phyloP scores from a whole-genome alignment of 2,888 invertebrate species.

The Azorinus chamasolen region DNA sequence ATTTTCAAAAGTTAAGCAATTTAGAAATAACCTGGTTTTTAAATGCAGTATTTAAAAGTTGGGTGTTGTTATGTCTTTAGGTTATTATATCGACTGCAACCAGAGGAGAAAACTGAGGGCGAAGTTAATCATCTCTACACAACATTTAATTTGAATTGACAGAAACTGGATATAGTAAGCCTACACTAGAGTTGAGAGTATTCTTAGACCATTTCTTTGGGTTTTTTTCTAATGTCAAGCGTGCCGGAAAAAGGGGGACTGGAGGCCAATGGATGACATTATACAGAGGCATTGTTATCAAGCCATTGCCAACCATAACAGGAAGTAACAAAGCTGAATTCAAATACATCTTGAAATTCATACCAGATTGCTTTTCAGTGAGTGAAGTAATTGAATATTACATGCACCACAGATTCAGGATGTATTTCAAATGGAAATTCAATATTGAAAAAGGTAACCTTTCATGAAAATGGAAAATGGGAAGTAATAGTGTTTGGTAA shows the following conservation, averaged over 20 bases:
- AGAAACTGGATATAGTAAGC: slow-evolving; percentile 5
- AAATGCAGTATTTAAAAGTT: too few species aligned
- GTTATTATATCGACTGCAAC: slow-evolving; percentile 23
- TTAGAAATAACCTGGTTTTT: too few species aligned
- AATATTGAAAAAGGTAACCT: slow-evolving; percentile 16
- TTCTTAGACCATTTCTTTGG: slow-evolving; percentile 24
- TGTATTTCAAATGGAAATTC: slow-evolving; percentile 8
- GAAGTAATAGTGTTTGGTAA: slow-evolving; percentile 15
- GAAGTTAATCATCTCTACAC: slow-evolving; percentile 22
- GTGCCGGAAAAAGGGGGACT: too few species aligned
- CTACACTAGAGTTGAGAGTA: slow-evolving; percentile 14
- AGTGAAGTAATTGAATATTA: slow-evolving; percentile 16
- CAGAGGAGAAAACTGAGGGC: slow-evolving; percentile 12
- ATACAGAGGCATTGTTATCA: slow-evolving; percentile 33
- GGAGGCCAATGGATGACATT: too few species aligned
- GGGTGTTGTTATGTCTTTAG: too few species aligned
- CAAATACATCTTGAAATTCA: slow-evolving; percentile 6
- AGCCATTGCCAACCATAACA: slow-evolving; percentile 12
- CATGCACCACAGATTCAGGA: slow-evolving; percentile 12
- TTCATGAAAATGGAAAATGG: slow-evolving; percentile 14
- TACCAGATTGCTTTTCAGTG: slow-evolving; percentile 13
- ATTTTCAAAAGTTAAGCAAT: too few species aligned
- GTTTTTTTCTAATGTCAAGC: too few species aligned
- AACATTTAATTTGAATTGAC: slow-evolving; percentile 32
- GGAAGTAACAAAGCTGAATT: too few species aligned